phyloP scores from a whole-genome alignment of 1,140 invertebrate species.

The Drosophila cardini region DNA sequence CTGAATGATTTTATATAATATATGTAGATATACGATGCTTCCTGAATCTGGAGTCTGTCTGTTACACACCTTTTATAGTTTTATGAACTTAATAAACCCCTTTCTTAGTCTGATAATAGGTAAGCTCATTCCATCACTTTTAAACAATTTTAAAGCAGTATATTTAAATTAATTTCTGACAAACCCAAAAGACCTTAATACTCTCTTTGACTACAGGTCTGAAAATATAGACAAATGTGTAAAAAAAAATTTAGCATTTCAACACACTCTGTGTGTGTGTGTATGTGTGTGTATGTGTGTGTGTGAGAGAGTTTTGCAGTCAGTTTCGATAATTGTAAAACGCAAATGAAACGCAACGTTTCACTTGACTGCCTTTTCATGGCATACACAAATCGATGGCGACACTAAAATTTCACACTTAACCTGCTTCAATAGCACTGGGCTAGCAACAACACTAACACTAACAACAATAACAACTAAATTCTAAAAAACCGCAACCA shows the following conservation, averaged over 20 bases:
- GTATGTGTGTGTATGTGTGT: slow-evolving; percentile 4
- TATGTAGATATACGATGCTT: no score
- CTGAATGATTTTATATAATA: no score
- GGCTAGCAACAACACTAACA: neutral
- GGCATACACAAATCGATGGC: slow-evolving; percentile 43
- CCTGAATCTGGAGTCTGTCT: no score
- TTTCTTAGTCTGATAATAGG: no score
- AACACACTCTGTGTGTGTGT: neutral
- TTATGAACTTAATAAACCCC: no score
- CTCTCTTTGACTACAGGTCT: no score
- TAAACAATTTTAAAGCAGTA: no score
- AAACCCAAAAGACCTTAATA: no score
- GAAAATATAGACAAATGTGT: no score
- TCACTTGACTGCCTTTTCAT: slow-evolving; percentile 36
- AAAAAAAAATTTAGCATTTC: neutral
- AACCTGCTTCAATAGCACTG: slow-evolving; percentile 71
- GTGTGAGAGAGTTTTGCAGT: slow-evolving; percentile 17
- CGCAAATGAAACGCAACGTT: slow-evolving; percentile 65
- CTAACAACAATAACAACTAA: slow-evolving; percentile 10
- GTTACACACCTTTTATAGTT: no score
- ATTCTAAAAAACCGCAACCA: slow-evolving; percentile 1
- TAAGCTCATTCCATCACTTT: no score
- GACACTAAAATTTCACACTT: slow-evolving; percentile 67
- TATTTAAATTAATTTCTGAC: no score
- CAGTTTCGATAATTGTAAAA: slow-evolving; percentile 65